These are phyloP conservation scores for Platycnemis pennipes DNA, from an alignment of 2,888 invertebrate genomes.

Conservation along the genomic window DNA sequence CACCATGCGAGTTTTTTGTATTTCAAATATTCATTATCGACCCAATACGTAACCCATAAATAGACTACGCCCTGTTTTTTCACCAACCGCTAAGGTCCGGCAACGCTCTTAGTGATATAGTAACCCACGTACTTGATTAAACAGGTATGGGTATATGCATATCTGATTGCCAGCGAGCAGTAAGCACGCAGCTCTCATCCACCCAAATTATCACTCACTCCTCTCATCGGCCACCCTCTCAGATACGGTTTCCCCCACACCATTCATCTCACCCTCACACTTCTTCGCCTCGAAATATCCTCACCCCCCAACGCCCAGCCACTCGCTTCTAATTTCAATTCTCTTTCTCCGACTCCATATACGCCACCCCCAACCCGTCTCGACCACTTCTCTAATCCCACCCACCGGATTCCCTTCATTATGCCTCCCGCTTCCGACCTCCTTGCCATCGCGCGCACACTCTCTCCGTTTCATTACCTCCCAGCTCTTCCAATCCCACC, in stretches of 20 bases:
- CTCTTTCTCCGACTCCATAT: background rate
- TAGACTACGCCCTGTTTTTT: no score
- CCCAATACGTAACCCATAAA: no score
- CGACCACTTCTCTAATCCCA: background rate
- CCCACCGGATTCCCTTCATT: constrained; percentile 9
- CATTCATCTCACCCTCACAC: background rate
- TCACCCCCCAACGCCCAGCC: background rate
- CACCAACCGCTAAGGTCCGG: no score
- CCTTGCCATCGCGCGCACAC: background rate
- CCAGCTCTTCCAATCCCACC: background rate
- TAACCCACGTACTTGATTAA: no score
- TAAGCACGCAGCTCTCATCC: no score
- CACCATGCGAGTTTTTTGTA: no score
- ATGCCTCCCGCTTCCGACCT: background rate
- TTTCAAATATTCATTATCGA: no score
- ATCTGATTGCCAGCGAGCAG: no score
- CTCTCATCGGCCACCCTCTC: background rate
- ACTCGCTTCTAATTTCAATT: constrained; percentile 28
- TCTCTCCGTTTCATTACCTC: background rate
- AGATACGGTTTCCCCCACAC: background rate
- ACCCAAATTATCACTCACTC: no score
- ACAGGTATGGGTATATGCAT: no score
- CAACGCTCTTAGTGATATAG: no score
- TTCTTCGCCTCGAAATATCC: background rate
- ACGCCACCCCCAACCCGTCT: background rate